Evolutionary conservation across 2,888 invertebrate genomes (phyloP).

Genomic region (Nemapogon koenigi): DNA sequence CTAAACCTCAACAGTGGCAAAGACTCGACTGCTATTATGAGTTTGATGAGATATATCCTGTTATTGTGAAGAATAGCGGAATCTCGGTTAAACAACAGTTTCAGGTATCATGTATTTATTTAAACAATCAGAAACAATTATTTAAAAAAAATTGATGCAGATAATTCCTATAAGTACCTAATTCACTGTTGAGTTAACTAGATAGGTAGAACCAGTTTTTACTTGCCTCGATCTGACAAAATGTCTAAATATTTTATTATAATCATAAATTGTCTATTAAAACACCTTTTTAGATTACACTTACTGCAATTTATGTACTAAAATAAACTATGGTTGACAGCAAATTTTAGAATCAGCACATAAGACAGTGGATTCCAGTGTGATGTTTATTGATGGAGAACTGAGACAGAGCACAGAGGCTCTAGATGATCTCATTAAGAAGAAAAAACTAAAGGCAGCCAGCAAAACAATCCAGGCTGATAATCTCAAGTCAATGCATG

Average conservation of each 20-base stretch:
- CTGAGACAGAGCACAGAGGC: conserved; percentile 67
- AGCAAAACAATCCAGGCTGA: conserved; percentile 43
- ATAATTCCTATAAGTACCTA: no score
- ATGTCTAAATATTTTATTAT: no score
- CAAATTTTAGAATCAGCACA: conserved; percentile 67
- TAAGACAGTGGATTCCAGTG: conserved; percentile 66
- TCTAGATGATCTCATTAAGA: conserved; percentile 69
- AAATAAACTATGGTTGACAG: no score
- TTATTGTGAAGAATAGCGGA: conserved; percentile 66
- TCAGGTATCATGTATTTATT: conserved; percentile 48
- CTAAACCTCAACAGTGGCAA: conserved; percentile 76
- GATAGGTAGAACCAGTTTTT: no score
- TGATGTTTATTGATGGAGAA: conserved; percentile 79
- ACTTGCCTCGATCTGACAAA: no score
- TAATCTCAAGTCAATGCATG: conserved; percentile 61
- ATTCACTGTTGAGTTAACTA: no score
- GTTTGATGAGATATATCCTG: conserved; percentile 77
- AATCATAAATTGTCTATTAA: no score
- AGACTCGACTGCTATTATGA: conserved; percentile 78
- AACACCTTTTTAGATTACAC: no score
- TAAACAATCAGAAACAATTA: background rate
- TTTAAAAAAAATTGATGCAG: background rate
- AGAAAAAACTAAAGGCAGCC: conserved; percentile 59
- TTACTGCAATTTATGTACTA: no score
- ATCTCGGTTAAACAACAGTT: conserved; percentile 73